Evolutionary conservation across 2,113 vertebrate genomes (phyloP).

Genomic region (Podarcis raffonei): DNA sequence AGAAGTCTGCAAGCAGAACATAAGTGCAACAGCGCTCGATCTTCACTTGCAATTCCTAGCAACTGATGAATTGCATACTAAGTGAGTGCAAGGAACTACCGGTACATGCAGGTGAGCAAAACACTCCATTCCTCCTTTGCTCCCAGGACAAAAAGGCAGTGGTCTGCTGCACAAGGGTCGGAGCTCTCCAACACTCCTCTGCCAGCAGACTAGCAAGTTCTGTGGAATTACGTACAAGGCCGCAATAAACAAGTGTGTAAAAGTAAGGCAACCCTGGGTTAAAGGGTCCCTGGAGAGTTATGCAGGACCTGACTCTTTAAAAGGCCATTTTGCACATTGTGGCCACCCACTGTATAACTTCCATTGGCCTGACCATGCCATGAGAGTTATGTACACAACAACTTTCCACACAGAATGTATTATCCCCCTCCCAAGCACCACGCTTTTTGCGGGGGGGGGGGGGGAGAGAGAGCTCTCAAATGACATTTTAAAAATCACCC

Average conservation of each 20-base stretch:
- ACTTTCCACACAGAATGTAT: not conserved
- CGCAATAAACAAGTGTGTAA: not conserved
- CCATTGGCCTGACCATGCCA: too few species aligned
- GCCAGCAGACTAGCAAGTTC: too few species aligned
- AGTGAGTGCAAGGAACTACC: not conserved
- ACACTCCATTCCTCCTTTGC: not conserved
- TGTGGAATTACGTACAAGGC: too few species aligned
- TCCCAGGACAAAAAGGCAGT: not conserved
- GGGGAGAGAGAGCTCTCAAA: not conserved
- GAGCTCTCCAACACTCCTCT: not conserved
- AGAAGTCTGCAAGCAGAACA: too few species aligned
- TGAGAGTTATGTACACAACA: not conserved
- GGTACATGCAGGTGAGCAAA: not conserved
- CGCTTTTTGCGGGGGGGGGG: not conserved
- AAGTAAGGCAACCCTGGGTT: not conserved
- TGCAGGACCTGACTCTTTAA: not conserved
- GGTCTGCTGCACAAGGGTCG: not conserved
- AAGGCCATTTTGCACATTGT: not conserved
- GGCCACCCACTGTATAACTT: not conserved
- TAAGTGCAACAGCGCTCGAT: too few species aligned
- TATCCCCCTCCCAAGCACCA: not conserved
- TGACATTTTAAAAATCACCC: not conserved
- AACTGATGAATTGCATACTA: not conserved
- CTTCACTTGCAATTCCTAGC: not conserved
- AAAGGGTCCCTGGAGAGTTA: not conserved